Evolutionary conservation across 2,113 vertebrate species (phyloP).

Genomic region (Clarias gariepinus): DNA sequence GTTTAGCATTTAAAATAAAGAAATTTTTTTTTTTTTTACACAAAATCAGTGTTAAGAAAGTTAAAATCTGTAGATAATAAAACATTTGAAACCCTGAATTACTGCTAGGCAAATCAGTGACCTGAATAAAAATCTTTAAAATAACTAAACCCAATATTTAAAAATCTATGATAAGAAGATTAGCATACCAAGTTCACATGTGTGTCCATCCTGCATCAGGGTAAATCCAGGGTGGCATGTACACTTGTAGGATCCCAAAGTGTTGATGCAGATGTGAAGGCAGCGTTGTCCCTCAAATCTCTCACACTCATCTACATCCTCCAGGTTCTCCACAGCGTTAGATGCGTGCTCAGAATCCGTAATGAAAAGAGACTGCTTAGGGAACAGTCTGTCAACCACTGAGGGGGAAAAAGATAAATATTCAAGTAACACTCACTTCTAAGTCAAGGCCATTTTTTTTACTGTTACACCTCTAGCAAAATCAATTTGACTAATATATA

Average conservation of each 20-base stretch:
- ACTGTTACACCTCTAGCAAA: not conserved
- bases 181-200: slow-evolving; percentile 79
- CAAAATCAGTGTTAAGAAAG: no score
- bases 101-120: not conserved
- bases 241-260: slow-evolving; percentile 82
- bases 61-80: not conserved
- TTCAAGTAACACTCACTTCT: not conserved
- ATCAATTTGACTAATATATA: not conserved
- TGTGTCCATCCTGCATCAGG: slow-evolving; percentile 81
- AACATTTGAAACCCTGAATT: not conserved
- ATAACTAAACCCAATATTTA: not conserved
- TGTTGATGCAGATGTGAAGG: slow-evolving; percentile 78
- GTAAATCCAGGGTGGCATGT: slow-evolving; percentile 81
- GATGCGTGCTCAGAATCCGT: slow-evolving; percentile 67
- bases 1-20: no score
- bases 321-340: slow-evolving; percentile 68
- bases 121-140: not conserved
- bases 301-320: slow-evolving; percentile 82
- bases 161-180: not conserved
- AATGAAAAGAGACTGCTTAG: slow-evolving; percentile 80
- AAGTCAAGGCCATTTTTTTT: not conserved
- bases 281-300: slow-evolving; percentile 78
- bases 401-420: slow-evolving; percentile 6
- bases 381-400: slow-evolving; percentile 79
- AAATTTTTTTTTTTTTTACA: no score